These are phyloP conservation scores for Atherinomorus stipes DNA, from an alignment of 2,113 vertebrate genomes.

Conservation along the genomic window DNA sequence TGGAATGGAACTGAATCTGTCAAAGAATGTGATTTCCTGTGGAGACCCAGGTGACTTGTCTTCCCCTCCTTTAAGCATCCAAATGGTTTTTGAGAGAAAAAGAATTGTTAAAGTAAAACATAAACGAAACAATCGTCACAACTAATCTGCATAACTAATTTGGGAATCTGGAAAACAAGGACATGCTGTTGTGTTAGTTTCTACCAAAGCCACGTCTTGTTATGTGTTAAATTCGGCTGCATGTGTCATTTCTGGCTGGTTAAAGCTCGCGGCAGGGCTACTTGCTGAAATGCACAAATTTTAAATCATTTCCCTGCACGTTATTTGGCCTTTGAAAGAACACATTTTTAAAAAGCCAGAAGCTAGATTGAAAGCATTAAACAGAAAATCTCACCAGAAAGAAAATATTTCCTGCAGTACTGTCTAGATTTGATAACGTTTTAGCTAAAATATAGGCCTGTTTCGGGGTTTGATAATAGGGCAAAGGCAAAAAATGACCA, in stretches of 20 bases:
- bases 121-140: not conserved
- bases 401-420: not conserved
- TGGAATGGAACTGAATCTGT: constrained; percentile 84
- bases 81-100: not conserved
- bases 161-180: not conserved
- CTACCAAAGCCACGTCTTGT: not conserved
- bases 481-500: not conserved
- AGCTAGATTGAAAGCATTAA: not conserved
- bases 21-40: constrained; percentile 76
- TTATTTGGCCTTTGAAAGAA: not conserved
- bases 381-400: not conserved
- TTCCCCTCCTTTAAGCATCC: not conserved
- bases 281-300: not conserved
- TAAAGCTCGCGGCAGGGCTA: not conserved
- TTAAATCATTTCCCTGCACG: not conserved
- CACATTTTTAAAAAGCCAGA: accelerated
- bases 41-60: constrained; percentile 63
- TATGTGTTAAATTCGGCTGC: not conserved
- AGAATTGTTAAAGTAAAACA: not conserved
- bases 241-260: not conserved
- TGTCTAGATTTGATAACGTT: not conserved
- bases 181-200: not conserved
- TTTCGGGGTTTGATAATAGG: not conserved
- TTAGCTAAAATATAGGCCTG: not conserved
- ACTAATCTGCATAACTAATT: not conserved